Evolutionary conservation across 2,888 invertebrate genomes (phyloP), one percentile per base, ranked within the genome.

Genomic region (Lutraria lutraria): DNA sequence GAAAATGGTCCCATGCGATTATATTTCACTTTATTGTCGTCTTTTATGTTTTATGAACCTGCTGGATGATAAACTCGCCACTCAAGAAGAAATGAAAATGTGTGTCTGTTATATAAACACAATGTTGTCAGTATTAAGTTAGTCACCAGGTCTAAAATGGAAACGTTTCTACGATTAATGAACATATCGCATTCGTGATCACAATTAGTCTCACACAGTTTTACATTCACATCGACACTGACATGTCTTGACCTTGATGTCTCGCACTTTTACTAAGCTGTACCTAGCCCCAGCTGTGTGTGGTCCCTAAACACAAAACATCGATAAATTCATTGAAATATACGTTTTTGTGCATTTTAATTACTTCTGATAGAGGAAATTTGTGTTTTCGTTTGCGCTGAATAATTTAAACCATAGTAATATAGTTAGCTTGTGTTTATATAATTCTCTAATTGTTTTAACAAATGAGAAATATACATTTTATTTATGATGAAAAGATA

Each of bases 181-280:
- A 34, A 76, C 76, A 16, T 76, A 76, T 76, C 76, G 19, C 34
- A 34, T 76, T 76, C 34, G 31, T 31, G 10, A 72, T 34, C 34
- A 4, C 34, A 76, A 34, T 76, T 13, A 34, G 31, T 76, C 76
- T 34, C 34, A 76, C 4, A 34, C 76, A 31, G 31, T 76, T 76
- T 34, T 19, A 76, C 31, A n/a, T 34, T 34, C 19, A 76, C 16
- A 4, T 15, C 34, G 76, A 76, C 76, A 76, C 31, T 76, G 76
- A 76, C 76, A 34, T 34, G 34, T 34, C 34, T 34, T 76, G 34
- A 76, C 76, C 76, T 31, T 2, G 76, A 13, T 34, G 31, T 76
- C 76, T 76, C 16, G 34, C 76, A 76, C 76, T 76, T 76, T 34
- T 34, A 76, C 76, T 19, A 13, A 19, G 76, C 76, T 21, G 76